Evolutionary conservation across 2,113 vertebrate genomes (phyloP), one percentile per base, ranked within the genome.

Genomic region (Coracopsis vasa): DNA sequence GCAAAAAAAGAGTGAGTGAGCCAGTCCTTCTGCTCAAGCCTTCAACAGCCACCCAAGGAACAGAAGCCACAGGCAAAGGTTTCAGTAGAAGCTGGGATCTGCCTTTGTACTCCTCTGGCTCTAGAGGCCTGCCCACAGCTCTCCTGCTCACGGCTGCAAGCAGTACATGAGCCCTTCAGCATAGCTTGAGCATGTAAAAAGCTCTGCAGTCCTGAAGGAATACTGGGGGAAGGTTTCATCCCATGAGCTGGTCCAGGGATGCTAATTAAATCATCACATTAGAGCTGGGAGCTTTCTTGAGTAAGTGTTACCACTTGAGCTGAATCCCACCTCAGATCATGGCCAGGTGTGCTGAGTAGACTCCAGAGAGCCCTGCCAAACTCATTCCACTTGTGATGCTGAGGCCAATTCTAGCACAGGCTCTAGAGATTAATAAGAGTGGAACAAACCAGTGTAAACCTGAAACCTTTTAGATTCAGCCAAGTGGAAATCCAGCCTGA

Each of bases 191-290:
- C 71, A 66, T 33, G 64, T 0, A 94, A 83, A 88, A 88, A 84
- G 65, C 66, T 91, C 78, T 67, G 48, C 25, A 18, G 45, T 94
- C 91, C 94, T 54, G 41, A 94, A 61, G 60, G 44, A 82, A 3
- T 29, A 79, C 0, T 45, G 53, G 25, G 72, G 47, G 33, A 86
- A 94, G 81, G 50, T 69, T 91, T 92, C 90, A 85, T 75, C 92
- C 70, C 31, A 50, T 69, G 92, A 95, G 53, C 65, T 87, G 54
- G 33, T 92, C 73, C 93, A 95, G 93, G 69, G 90, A 75, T 85
- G 64, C 65, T 96, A 96, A 97, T 96, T 96, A 97, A 95, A 94
- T 95, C 89, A 95, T 90, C 82, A 91, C 93, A 91, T 92, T 95
- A 96, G 74, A 92, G 80, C 60, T 91, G 82, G 33, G 89, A 70